Evolutionary conservation across 2,113 vertebrate species (phyloP), one percentile per base, ranked within the genome.

Genomic region (Rhabdomys dilectus): DNA sequence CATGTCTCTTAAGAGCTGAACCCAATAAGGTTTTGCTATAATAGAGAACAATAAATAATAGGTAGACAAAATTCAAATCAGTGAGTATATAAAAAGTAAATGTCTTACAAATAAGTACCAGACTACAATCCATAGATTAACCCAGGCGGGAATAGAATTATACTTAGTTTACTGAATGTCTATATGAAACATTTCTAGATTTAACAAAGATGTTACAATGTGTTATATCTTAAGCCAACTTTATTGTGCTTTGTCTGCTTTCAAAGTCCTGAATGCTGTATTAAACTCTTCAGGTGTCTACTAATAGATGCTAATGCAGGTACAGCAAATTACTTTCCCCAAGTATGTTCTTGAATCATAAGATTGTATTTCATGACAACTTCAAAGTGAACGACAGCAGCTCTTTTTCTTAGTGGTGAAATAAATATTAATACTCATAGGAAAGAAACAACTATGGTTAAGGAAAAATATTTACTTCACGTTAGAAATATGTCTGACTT

Each of bases 21-120:
- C 97, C 99, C 99, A 99, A 88, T 99, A 99, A 92, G 99, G 99
- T 98, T 99, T 99, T 85, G 99, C 99, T 99, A 96, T 77, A 97
- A 97, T 36, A 26, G 9, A n/a, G 51, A 39, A 24, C 45, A 64
- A 77, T 12, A 75, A 58, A 81, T 29, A 31, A 8, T 15, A 24
- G 19, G 10, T 3, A 19, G 64, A 42, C 29, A 91, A 36, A 45
- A 92, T 16, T 90, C 24, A 93, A 56, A 66, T 17, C 22, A 80
- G 12, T 5, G 16, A 22, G 21, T 29, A 39, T 31, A 73, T 34
- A 60, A 68, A 89, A 89, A 29, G 5, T 84, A 73, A 4, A 64
- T 72, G 17, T 0, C 53, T 48, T 76, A 86, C 7, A 81, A 92
- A 84, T 78, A 58, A 24, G 53, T 80, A 53, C 53, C 62, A 60